phyloP scores from a whole-genome alignment of 1,140 invertebrate species.

The Eufriesea mexicana region DNA sequence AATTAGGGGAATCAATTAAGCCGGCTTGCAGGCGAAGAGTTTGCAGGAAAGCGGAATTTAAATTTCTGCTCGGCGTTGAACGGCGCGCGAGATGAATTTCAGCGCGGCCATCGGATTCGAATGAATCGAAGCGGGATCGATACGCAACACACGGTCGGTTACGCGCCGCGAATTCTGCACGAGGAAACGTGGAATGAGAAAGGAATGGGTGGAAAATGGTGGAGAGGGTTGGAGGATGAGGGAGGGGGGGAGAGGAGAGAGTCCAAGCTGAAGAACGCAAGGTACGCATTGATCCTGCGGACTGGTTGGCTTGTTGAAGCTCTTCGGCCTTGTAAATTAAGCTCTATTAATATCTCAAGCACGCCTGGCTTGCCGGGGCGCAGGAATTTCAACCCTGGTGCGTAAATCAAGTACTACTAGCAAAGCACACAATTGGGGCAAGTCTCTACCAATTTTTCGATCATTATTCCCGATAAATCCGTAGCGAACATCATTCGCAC shows the following conservation, averaged over 20 bases:
- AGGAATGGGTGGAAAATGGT: too few species aligned
- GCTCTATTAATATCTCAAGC: conserved; percentile 35
- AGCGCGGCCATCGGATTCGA: not conserved
- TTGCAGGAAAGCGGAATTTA: not conserved
- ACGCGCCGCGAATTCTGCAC: not conserved
- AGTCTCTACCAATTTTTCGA: too few species aligned
- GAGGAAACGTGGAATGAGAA: not conserved
- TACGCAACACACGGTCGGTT: not conserved
- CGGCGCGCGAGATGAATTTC: not conserved
- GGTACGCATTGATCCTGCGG: conserved; percentile 39
- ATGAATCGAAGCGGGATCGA: not conserved
- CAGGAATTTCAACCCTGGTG: not conserved
- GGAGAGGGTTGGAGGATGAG: not conserved
- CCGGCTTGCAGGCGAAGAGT: not conserved
- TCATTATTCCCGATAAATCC: too few species aligned
- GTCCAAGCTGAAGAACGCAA: conserved; percentile 22
- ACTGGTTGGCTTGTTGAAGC: not conserved
- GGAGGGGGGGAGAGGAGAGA: not conserved
- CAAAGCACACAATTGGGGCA: not conserved
- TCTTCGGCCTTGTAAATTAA: conserved; percentile 16
- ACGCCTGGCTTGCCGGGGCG: not conserved
- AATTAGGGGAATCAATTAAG: not conserved
- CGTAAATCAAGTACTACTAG: not conserved
- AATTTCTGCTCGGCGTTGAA: not conserved
- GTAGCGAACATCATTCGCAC: too few species aligned